These are phyloP conservation scores for Eudasyphora cyanicolor DNA, from an alignment of 2,888 invertebrate species.

Conservation along the genomic window DNA sequence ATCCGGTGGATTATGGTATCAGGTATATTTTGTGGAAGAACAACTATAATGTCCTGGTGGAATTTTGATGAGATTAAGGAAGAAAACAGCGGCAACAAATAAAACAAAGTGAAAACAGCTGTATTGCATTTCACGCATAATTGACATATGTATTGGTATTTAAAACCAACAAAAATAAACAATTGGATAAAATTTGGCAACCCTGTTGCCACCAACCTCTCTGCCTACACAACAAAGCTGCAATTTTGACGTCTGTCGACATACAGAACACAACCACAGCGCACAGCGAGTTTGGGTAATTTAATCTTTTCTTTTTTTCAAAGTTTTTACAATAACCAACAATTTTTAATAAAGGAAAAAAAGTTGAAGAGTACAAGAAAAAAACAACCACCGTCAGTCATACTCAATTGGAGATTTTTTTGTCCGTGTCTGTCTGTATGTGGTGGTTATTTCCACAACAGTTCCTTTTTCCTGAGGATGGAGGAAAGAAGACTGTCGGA, in stretches of 20 bases:
- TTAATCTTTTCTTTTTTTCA: conserved; percentile 53
- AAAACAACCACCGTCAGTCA: conserved; percentile 50
- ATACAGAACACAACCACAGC: conserved; percentile 19
- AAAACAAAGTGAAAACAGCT: conserved; percentile 32
- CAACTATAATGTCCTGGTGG: neutral
- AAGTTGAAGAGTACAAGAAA: neutral
- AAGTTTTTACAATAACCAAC: conserved; percentile 53
- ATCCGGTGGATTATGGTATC: conserved; percentile 13
- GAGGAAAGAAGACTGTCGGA: neutral
- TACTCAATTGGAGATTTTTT: neutral
- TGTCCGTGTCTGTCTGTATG: neutral
- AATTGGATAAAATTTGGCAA: neutral
- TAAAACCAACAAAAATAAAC: conserved; percentile 1
- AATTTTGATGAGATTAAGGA: conserved; percentile 4
- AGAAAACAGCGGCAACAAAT: neutral
- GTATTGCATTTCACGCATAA: conserved; percentile 41
- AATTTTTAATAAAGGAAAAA: conserved; percentile 21
- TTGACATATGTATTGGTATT: neutral
- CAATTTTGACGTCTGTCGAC: conserved; percentile 32
- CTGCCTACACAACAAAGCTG: conserved; percentile 30
- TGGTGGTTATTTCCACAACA: too few species aligned
- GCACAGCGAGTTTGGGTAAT: conserved; percentile 47
- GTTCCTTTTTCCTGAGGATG: neutral
- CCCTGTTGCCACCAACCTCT: conserved; percentile 50
- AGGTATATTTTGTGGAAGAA: conserved; percentile 13